Evolutionary conservation across 1,140 invertebrate genomes (phyloP).

Genomic region (Calephelis virginiensis): DNA sequence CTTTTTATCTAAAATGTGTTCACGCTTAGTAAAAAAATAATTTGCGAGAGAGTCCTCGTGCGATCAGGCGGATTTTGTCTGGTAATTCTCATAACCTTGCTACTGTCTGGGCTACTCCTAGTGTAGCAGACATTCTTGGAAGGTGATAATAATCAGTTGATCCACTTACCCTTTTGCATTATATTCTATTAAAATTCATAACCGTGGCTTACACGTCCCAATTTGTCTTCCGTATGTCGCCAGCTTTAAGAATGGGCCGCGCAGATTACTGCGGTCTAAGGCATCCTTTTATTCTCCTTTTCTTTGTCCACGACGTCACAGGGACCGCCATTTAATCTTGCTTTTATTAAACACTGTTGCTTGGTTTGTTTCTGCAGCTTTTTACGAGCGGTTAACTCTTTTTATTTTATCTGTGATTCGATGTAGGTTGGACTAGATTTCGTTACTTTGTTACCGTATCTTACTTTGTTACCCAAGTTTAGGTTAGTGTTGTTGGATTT

Average conservation of each 20-base stretch:
- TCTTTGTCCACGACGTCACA: constrained; percentile 14
- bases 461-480: not conserved
- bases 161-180: no score
- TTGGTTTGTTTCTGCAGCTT: constrained; percentile 8
- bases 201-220: not conserved
- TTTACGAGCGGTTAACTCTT: constrained; percentile 13
- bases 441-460: not conserved
- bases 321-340: constrained; percentile 15
- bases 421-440: not conserved
- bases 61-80: no score
- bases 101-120: no score
- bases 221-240: not conserved
- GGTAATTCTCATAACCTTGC: no score
- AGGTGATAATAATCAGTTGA: no score
- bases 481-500: not conserved
- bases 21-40: no score
- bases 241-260: constrained; percentile 5
- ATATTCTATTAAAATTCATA: no score
- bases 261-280: constrained; percentile 7
- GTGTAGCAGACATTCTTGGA: no score
- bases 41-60: no score
- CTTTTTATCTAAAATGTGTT: no score
- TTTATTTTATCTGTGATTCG: constrained; percentile 17
- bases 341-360: constrained; percentile 16
- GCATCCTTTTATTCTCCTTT: constrained; percentile 9